Evolutionary conservation across 2,888 invertebrate genomes (phyloP).

Genomic region (Erebia epiphron): DNA sequence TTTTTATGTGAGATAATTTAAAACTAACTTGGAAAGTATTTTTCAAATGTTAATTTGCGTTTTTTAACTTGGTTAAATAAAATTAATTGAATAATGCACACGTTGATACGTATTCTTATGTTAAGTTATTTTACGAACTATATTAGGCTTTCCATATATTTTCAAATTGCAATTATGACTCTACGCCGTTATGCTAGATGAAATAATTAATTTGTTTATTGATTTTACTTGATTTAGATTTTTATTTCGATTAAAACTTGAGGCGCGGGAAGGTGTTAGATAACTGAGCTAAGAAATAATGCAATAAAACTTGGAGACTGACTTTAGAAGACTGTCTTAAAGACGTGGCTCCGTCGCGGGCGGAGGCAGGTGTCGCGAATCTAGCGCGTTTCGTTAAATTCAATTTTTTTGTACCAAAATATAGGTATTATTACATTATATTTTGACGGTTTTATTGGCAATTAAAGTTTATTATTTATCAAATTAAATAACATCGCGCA

Average conservation of each 20-base stretch:
- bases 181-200: slow-evolving; percentile 34
- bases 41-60: slow-evolving; percentile 76
- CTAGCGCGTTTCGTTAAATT: slow-evolving; percentile 40
- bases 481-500: slow-evolving; percentile 45
- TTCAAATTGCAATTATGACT: slow-evolving; percentile 37
- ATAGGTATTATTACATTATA: slow-evolving; percentile 52
- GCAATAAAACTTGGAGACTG: slow-evolving; percentile 82
- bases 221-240: slow-evolving; percentile 52
- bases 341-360: slow-evolving; percentile 57
- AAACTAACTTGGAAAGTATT: slow-evolving; percentile 77
- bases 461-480: slow-evolving; percentile 44
- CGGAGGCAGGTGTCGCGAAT: slow-evolving; percentile 40
- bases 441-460: slow-evolving; percentile 41
- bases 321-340: slow-evolving; percentile 82
- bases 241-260: slow-evolving; percentile 53
- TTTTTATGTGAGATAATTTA: slow-evolving; percentile 76
- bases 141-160: slow-evolving; percentile 59
- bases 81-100: slow-evolving; percentile 51
- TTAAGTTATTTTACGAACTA: slow-evolving; percentile 70
- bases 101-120: slow-evolving; percentile 65
- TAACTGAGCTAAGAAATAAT: slow-evolving; percentile 71
- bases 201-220: slow-evolving; percentile 49
- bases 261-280: slow-evolving; percentile 55
- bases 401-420: slow-evolving; percentile 57
- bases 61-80: slow-evolving; percentile 69